Conservation (phyloP, 2,113 vertebrate genomes). For the Brachypodius melanocephalos region DNA sequence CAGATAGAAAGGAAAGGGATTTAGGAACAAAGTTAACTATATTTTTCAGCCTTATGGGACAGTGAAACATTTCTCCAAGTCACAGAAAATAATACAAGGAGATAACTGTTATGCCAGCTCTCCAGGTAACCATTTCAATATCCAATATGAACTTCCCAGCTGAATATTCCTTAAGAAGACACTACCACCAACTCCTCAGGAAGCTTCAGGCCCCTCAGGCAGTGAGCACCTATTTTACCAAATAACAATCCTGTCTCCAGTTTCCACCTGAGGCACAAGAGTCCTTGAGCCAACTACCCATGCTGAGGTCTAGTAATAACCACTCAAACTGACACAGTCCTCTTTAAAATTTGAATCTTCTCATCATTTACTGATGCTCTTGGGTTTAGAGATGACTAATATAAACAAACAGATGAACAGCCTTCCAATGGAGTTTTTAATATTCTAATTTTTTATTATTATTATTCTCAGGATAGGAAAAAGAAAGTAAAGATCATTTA, state of each 20-base stretch:
- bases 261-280: not conserved
- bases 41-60: not conserved
- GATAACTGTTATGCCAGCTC: rapidly evolving
- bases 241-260: not conserved
- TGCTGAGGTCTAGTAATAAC: not conserved
- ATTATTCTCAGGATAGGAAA: not conserved
- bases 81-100: not conserved
- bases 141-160: not conserved
- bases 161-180: not conserved
- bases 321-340: not conserved
- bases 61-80: not conserved
- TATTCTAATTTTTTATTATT: not conserved
- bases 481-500: not conserved
- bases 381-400: not conserved
- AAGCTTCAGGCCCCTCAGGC: not conserved
- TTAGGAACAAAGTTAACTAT: not conserved
- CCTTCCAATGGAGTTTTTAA: not conserved
- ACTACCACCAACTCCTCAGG: not conserved
- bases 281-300: not conserved
- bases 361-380: not conserved
- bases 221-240: not conserved
- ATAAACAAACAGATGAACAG: not conserved
- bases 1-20: not conserved
- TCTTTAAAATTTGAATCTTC: not conserved
- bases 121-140: not conserved